phyloP scores from a whole-genome alignment of 2,888 invertebrate species.

The Schizotus pectinicornis region DNA sequence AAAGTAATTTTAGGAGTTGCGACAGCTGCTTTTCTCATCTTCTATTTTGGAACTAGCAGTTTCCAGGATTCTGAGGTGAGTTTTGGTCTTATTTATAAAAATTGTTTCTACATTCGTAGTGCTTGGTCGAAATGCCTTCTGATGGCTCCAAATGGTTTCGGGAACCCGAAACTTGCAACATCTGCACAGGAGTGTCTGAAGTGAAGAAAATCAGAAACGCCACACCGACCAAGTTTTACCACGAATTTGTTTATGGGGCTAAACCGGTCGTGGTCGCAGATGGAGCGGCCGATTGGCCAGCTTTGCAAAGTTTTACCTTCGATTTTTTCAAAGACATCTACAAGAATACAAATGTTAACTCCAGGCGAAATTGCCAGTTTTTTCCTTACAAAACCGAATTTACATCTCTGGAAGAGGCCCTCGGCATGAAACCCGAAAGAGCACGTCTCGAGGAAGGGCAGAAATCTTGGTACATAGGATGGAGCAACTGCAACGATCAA shows the following conservation, averaged over 20 bases:
- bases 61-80: conserved; percentile 32
- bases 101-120: conserved; percentile 41
- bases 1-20: not conserved
- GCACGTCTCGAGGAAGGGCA: conserved; percentile 63
- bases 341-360: conserved; percentile 58
- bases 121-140: conserved; percentile 51
- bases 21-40: not conserved
- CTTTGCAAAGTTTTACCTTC: conserved; percentile 67
- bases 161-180: conserved; percentile 80
- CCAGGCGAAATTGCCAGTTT: conserved; percentile 75
- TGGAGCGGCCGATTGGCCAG: conserved; percentile 82
- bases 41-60: conserved; percentile 4
- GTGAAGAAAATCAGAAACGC: conserved; percentile 73
- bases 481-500: conserved; percentile 93
- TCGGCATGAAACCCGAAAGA: conserved; percentile 77
- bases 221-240: conserved; percentile 72
- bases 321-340: conserved; percentile 85
- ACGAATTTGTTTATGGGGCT: conserved; percentile 76
- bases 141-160: conserved; percentile 64
- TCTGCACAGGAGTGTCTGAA: conserved; percentile 71
- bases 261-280: conserved; percentile 86
- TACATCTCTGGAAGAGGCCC: conserved; percentile 76
- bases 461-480: conserved; percentile 70
- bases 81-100: not conserved
- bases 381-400: conserved; percentile 93